Conservation (phyloP, 2,797 vertebrate species). For the Clarias fuscus region DNA sequence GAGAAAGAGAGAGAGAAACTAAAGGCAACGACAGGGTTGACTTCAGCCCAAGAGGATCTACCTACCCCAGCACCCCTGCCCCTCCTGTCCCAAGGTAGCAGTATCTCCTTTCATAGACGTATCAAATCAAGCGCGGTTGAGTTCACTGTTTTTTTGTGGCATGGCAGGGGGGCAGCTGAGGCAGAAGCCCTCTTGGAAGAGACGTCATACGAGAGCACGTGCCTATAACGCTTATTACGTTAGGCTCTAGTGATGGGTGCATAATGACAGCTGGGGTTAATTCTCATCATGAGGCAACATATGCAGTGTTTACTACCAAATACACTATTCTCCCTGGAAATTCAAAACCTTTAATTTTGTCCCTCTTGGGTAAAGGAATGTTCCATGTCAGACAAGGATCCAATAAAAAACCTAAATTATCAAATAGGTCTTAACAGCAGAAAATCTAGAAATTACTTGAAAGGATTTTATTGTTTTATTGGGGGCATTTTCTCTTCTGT, state of each 20-base stretch:
- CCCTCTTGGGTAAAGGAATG: not conserved
- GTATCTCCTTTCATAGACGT: slow-evolving; percentile 51
- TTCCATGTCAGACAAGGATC: not conserved
- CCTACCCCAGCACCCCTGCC: slow-evolving; percentile 34
- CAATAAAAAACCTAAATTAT: not conserved
- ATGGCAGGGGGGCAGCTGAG: slow-evolving; percentile 4
- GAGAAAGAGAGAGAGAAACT: not conserved
- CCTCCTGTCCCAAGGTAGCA: slow-evolving; percentile 22
- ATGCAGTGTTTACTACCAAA: not conserved
- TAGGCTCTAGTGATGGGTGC: slow-evolving; percentile 26
- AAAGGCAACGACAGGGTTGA: slow-evolving; percentile 37
- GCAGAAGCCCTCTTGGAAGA: slow-evolving; percentile 27
- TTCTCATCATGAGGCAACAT: not conserved
- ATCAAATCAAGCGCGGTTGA: slow-evolving; percentile 46
- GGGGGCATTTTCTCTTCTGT: not conserved
- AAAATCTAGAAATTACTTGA: not conserved
- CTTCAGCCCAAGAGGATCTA: slow-evolving; percentile 33
- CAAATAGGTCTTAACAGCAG: not conserved
- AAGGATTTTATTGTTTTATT: not conserved
- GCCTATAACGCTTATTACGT: slow-evolving; percentile 23
- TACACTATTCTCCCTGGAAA: not conserved
- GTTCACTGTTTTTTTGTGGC: slow-evolving; percentile 31
- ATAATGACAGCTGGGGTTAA: slow-evolving; percentile 19
- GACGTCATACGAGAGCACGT: slow-evolving; percentile 24
- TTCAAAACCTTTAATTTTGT: not conserved